Conservation (phyloP, 2,797 vertebrate genomes). For the Urosaurus nigricauda region DNA sequence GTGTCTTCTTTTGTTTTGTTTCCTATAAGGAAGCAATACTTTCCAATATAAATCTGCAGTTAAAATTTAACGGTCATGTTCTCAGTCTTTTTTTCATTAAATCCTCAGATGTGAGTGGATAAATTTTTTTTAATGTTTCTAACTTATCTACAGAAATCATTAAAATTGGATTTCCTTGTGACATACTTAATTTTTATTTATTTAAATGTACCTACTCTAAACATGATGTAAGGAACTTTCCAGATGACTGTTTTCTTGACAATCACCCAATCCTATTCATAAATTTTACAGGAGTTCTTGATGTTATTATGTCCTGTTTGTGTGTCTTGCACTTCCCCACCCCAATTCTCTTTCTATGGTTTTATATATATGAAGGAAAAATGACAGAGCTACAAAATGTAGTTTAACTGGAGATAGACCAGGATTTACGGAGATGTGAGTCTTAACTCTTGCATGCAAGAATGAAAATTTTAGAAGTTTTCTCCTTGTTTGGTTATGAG, state of each 20-base stretch:
- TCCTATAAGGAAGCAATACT: neutral
- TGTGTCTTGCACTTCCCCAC: neutral
- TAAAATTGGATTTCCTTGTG: neutral
- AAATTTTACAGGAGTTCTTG: neutral
- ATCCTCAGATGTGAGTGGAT: neutral
- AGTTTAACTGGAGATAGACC: too few relatives aligned
- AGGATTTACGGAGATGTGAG: too few relatives aligned
- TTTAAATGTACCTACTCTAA: too few relatives aligned
- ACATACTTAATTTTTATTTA: neutral
- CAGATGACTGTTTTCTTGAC: neutral
- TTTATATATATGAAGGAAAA: neutral
- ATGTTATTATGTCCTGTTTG: neutral
- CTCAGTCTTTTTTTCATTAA: neutral
- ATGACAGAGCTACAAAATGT: too few relatives aligned
- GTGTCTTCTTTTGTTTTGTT: constrained; percentile 4
- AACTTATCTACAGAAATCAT: neutral
- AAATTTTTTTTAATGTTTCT: neutral
- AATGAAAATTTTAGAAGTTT: too few relatives aligned
- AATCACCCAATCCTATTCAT: neutral
- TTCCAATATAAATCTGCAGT: constrained; percentile 8
- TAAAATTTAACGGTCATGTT: neutral
- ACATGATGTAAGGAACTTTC: neutral
- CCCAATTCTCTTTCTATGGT: neutral
- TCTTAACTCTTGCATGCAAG: too few relatives aligned
- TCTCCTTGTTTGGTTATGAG: too few relatives aligned